phyloP scores from a whole-genome alignment of 2,113 vertebrate species.

The Rhabdornis inornatus region DNA sequence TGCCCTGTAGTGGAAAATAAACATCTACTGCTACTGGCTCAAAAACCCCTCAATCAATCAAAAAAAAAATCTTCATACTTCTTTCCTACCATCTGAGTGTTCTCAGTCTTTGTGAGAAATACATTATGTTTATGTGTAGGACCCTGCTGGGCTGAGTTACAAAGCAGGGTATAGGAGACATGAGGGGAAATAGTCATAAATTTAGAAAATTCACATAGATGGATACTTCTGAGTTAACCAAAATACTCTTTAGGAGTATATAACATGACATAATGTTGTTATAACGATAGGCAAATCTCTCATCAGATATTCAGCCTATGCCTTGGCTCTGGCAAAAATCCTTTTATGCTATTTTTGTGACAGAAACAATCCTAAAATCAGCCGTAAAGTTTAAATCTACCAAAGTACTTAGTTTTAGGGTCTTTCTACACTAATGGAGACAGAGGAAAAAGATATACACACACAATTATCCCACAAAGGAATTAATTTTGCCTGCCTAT shows the following conservation, averaged over 20 bases:
- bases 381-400: neutral
- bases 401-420: neutral
- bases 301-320: neutral
- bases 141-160: neutral
- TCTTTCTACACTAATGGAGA: neutral
- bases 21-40: neutral
- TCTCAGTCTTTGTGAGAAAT: neutral
- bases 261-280: neutral
- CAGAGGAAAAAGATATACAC: neutral
- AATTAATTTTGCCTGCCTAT: neutral
- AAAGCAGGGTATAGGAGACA: neutral
- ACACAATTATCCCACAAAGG: neutral
- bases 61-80: neutral
- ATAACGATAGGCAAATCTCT: neutral
- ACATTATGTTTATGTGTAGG: neutral
- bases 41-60: accelerated
- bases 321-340: neutral
- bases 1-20: neutral
- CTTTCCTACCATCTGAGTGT: neutral
- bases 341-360: neutral
- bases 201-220: neutral
- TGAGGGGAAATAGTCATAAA: neutral
- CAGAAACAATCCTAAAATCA: neutral
- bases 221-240: neutral
- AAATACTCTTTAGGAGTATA: neutral